A percentile compares a stretch with the other conserved stretches of the same genome.
Evolutionary conservation across 35 echinoderm and acorn worm genomes (phyloP).

Genomic region (Holothuria glaberrima): DNA sequence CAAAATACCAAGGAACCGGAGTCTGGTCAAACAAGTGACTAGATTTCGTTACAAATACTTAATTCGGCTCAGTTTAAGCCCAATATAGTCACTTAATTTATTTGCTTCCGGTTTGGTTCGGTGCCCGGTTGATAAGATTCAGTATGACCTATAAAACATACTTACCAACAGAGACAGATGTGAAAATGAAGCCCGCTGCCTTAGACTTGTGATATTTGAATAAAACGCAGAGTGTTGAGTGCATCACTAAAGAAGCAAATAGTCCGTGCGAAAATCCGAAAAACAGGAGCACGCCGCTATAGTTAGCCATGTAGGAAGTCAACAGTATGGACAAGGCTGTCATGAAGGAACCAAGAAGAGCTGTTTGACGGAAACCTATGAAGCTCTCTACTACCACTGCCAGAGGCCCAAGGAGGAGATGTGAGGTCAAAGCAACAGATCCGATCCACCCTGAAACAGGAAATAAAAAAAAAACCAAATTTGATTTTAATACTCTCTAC

Average conservation of each 20-base stretch:
- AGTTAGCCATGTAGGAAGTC: not conserved
- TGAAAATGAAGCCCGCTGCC: not conserved
- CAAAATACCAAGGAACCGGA: too few relatives aligned
- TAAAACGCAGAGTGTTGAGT: conserved; percentile 6
- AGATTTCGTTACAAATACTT: too few relatives aligned
- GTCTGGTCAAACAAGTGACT: too few relatives aligned
- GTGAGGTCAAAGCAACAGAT: not conserved
- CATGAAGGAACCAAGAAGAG: conserved; percentile 1
- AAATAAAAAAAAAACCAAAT: not conserved
- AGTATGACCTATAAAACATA: too few relatives aligned
- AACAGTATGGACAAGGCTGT: not conserved
- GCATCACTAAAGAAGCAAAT: not conserved
- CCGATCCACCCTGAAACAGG: conserved; percentile 19
- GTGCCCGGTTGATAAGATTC: too few relatives aligned
- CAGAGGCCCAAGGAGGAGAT: not conserved
- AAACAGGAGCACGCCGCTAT: conserved; percentile 3
- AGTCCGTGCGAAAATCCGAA: conserved; percentile 1
- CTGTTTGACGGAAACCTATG: not conserved
- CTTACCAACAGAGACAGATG: not conserved
- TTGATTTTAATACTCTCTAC: too few relatives aligned
- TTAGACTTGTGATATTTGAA: not conserved
- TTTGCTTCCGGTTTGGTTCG: too few relatives aligned
- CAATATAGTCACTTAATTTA: too few relatives aligned
- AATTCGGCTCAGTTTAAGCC: too few relatives aligned
- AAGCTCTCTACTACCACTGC: not conserved